A percentile compares a stretch with the other conserved stretches of the same genome.
Evolutionary conservation across 2,797 vertebrate genomes (phyloP).

Genomic region (Linurgus olivaceus): DNA sequence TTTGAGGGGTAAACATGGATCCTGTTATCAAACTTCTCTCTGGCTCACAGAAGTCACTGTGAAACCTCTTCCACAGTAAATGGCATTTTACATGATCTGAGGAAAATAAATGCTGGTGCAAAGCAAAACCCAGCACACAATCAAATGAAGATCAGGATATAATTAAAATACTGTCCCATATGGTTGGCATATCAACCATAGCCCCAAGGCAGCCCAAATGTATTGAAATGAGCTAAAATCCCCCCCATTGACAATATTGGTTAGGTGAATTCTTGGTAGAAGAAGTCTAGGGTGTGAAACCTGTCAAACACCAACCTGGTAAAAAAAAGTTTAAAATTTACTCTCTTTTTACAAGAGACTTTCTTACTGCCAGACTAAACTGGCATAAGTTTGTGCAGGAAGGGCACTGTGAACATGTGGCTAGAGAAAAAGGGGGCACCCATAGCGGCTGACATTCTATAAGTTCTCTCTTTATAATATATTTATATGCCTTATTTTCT

Average conservation of each 20-base stretch:
- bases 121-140: not conserved
- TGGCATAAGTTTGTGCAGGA: not conserved
- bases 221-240: not conserved
- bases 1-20: not conserved
- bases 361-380: not conserved
- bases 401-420: not conserved
- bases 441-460: not conserved
- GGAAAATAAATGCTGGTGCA: not conserved
- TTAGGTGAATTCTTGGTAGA: not conserved
- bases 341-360: not conserved
- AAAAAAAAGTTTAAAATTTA: not conserved
- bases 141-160: not conserved
- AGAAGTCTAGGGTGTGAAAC: not conserved
- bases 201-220: not conserved
- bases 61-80: not conserved
- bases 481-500: not conserved
- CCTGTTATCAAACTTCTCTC: not conserved
- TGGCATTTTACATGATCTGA: not conserved
- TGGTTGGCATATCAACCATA: not conserved
- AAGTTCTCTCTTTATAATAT: not conserved
- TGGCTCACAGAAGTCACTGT: not conserved
- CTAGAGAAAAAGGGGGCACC: not conserved
- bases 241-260: accelerated
- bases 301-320: not conserved
- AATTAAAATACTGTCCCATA: not conserved